Evolutionary conservation across 2,888 invertebrate genomes (phyloP).

Genomic region (Megamerina dolium): DNA sequence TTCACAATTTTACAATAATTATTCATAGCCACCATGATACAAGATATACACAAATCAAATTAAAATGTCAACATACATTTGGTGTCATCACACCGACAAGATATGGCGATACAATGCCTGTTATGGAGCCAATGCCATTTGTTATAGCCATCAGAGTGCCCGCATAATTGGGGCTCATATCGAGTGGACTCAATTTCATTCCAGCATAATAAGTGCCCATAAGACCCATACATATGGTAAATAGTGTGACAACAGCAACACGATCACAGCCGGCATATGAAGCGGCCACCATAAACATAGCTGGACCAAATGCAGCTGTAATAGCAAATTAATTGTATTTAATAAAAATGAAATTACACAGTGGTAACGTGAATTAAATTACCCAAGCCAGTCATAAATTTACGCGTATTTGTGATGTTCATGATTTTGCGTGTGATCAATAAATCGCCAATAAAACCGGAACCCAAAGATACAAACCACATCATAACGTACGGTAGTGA

Average conservation of each 20-base stretch:
- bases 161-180: conserved; percentile 61
- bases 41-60: neutral
- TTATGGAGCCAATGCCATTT: conserved; percentile 65
- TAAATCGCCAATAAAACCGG: conserved; percentile 65
- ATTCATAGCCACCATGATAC: neutral
- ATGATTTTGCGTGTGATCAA: conserved; percentile 57
- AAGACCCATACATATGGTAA: conserved; percentile 63
- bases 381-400: conserved; percentile 63
- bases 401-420: conserved; percentile 45
- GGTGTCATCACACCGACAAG: conserved; percentile 62
- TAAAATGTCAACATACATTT: conserved; percentile 52
- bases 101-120: conserved; percentile 65
- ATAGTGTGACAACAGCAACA: conserved; percentile 55
- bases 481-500: conserved; percentile 58
- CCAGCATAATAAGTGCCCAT: conserved; percentile 68
- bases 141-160: conserved; percentile 65
- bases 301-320: conserved; percentile 62
- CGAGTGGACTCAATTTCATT: conserved; percentile 64
- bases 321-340: neutral
- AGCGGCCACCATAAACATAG: conserved; percentile 61
- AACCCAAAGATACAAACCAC: conserved; percentile 56
- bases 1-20: neutral
- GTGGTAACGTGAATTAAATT: conserved; percentile 30
- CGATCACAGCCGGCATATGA: conserved; percentile 65
- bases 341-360: neutral